Evolutionary conservation across 2,888 invertebrate genomes (phyloP), one percentile per base, ranked within the genome.

Genomic region (Drosophila mimetica): DNA sequence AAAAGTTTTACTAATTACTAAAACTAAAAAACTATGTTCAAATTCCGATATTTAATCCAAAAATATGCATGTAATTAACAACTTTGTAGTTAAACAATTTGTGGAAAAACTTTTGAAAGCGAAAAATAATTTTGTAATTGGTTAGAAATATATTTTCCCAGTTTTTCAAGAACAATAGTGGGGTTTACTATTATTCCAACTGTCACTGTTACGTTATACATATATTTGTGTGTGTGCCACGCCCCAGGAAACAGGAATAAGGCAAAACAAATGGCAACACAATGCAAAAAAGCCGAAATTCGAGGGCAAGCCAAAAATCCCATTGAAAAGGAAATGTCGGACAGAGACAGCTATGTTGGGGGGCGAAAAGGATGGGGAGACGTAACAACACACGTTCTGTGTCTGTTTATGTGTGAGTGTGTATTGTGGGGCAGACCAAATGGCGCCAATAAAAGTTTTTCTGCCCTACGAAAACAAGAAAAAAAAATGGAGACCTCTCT

Each of bases 381-480:
- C 36, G 28, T 48, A 41, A 34, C 32, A 61, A 32, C 46, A 57
- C 60, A 63, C 36, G 44, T 51, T 36, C 61, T 51, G 18, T 7
- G 57, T 14, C 44, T 57, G 13, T 36, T 7, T 57, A 22, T 63
- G 22, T 22, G 61, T 74, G 41, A 34, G 53, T 81, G 52, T 37
- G 65, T 72, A 48, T 54, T 77, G 59, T 84, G 77, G 63, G 76
- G 75, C 77, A 86, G 84, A 84, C 84, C 77, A 59, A 86, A 75
- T 77, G 84, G 84, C 84, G 86, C 79, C 84, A 83, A 79, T 83
- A 86, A 86, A 86, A 86, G 71, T 83, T 85, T 73, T 71, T 75
- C 61, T 73, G 48, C 58, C 20, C 22, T 13, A 30, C 11, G 34
- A 34, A 44, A 9, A 54, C 18, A 41, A 13, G 48, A 18, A 13